A percentile compares a stretch with the other conserved stretches of the same genome.
phyloP scores from a whole-genome alignment of 1,140 invertebrate species.

The Drosophila ohnishii region DNA sequence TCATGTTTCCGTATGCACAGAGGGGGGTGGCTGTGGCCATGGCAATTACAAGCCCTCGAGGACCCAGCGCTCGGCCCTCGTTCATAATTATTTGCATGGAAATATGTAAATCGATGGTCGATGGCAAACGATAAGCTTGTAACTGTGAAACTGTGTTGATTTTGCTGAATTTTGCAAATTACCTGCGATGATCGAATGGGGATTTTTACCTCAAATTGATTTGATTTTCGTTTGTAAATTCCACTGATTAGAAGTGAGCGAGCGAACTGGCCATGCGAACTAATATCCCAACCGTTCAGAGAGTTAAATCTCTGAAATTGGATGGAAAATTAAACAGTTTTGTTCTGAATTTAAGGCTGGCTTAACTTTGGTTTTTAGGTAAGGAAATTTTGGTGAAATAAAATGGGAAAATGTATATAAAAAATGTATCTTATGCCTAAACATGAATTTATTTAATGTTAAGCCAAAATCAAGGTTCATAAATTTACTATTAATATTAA shows the following conservation, averaged over 20 bases:
- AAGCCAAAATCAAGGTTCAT: too few species aligned
- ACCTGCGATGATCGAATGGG: constrained; percentile 24
- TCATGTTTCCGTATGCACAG: constrained; percentile 36
- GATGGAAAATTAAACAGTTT: not conserved
- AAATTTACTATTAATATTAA: too few species aligned
- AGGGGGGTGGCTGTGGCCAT: not conserved
- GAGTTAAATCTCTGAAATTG: constrained; percentile 1
- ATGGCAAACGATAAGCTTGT: constrained; percentile 43
- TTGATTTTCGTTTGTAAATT: constrained; percentile 18
- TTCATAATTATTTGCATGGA: constrained; percentile 71
- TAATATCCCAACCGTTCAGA: not conserved
- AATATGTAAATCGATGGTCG: constrained; percentile 65
- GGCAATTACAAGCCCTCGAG: constrained; percentile 19
- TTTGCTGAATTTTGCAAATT: constrained; percentile 35
- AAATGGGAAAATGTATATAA: not conserved
- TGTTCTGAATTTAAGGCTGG: not conserved
- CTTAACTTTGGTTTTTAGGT: not conserved
- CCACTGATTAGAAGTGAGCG: constrained; percentile 19
- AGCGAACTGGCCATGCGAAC: not conserved
- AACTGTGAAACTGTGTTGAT: constrained; percentile 24
- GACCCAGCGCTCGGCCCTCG: constrained; percentile 13
- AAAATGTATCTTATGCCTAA: not conserved
- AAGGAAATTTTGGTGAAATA: not conserved
- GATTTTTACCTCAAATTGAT: constrained; percentile 29
- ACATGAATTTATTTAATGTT: not conserved